Percentiles rank a stretch among this genome's conserved stretches.
phyloP scores from a whole-genome alignment of 2,797 vertebrate genomes.

The Nannoperca obscura region DNA sequence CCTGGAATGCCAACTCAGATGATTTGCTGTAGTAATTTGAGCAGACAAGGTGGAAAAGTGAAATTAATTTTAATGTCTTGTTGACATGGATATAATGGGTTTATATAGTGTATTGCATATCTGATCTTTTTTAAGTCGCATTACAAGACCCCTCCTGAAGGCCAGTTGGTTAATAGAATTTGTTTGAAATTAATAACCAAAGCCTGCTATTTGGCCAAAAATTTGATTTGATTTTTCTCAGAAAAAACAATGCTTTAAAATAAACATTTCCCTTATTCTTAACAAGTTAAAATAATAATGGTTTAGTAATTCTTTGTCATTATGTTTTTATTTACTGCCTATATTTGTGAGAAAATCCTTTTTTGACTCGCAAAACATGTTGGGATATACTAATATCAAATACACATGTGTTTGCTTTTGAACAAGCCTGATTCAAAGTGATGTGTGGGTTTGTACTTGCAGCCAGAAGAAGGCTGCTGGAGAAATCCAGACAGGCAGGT shows the following conservation, averaged over 20 bases:
- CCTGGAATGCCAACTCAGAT: not conserved
- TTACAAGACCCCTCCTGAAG: not conserved
- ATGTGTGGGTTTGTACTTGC: slow-evolving; percentile 56
- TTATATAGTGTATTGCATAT: not conserved
- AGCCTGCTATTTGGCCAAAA: not conserved
- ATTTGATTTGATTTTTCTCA: not conserved
- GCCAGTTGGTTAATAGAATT: not conserved
- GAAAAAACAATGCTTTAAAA: not conserved
- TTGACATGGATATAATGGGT: not conserved
- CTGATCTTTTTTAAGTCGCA: not conserved
- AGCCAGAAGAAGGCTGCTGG: slow-evolving; percentile 83
- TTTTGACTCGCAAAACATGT: not conserved
- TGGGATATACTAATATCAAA: not conserved
- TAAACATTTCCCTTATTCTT: not conserved
- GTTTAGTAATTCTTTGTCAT: too few species aligned
- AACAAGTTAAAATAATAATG: not conserved
- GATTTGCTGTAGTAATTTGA: not conserved
- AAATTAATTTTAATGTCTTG: not conserved
- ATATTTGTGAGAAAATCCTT: not conserved
- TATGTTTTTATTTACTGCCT: too few species aligned
- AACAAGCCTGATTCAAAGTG: slow-evolving; percentile 20
- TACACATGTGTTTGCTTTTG: slow-evolving; percentile 25
- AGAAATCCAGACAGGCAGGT: slow-evolving; percentile 82
- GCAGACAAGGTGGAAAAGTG: not conserved
- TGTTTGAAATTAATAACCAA: not conserved